Evolutionary conservation across 2,113 vertebrate genomes (phyloP).

Genomic region (Patagioenas fasciata): DNA sequence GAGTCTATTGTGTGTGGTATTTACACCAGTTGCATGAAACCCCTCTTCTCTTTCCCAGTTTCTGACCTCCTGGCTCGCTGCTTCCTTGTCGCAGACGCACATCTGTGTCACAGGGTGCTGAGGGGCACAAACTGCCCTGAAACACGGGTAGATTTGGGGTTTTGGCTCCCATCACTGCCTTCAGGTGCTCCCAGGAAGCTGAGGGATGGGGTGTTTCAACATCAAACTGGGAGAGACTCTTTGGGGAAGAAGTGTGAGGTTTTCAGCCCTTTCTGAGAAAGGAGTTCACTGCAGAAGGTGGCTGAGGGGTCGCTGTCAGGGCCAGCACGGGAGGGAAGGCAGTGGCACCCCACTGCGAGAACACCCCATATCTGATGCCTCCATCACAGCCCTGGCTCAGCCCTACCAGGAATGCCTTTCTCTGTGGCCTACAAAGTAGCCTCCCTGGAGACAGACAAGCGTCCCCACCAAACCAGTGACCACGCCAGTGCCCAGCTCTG

Average conservation of each 20-base stretch:
- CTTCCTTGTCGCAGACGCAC: not conserved
- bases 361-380: not conserved
- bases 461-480: not conserved
- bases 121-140: not conserved
- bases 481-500: not conserved
- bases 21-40: not conserved
- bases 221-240: not conserved
- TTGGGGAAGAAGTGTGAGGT: not conserved
- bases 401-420: not conserved
- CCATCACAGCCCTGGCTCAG: not conserved
- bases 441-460: not conserved
- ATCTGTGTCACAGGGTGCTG: accelerated
- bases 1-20: not conserved
- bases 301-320: not conserved
- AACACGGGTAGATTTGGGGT: not conserved
- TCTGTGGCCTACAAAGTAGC: not conserved
- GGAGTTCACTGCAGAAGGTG: not conserved
- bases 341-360: not conserved
- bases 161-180: not conserved
- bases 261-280: slow-evolving; percentile 13
- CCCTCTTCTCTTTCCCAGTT: not conserved
- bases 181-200: not conserved
- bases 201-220: not conserved
- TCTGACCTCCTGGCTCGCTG: accelerated
- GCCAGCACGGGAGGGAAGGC: not conserved